These are phyloP conservation scores for Hetaerina titia DNA, from an alignment of 2,888 invertebrate species.

Conservation along the genomic window DNA sequence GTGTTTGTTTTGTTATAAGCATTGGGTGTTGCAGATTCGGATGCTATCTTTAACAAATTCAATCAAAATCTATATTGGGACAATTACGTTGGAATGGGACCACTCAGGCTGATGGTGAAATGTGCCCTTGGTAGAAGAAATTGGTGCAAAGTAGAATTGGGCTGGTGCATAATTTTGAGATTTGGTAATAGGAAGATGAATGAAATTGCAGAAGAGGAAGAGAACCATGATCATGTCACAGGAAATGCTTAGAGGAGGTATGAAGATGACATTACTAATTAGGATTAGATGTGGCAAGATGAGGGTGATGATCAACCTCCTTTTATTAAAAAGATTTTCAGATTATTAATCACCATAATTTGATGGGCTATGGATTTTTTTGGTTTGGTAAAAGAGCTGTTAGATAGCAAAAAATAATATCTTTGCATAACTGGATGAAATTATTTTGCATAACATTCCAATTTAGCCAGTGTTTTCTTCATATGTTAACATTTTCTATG, in stretches of 20 bases:
- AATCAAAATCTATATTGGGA: not conserved
- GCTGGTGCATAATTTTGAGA: not conserved
- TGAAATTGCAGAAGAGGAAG: not conserved
- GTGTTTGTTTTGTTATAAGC: too few relatives aligned
- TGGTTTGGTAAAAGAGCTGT: not conserved
- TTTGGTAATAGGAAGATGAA: not conserved
- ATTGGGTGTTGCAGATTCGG: not conserved
- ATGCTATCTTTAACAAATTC: not conserved
- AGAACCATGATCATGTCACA: not conserved
- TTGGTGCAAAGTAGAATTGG: not conserved
- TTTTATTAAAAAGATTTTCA: not conserved
- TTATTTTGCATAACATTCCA: too few relatives aligned
- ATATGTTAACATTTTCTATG: too few relatives aligned
- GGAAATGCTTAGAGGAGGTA: not conserved
- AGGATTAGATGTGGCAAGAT: not conserved
- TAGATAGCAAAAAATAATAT: too few relatives aligned
- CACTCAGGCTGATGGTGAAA: not conserved
- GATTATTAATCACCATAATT: not conserved
- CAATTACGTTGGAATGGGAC: not conserved
- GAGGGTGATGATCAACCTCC: not conserved
- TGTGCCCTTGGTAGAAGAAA: not conserved
- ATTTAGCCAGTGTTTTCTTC: too few relatives aligned
- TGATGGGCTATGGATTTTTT: not conserved
- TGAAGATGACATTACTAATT: not conserved
- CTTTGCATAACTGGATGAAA: too few relatives aligned